These are phyloP conservation scores for Litoditis marina DNA, from an alignment of 2,888 invertebrate genomes.

Conservation along the genomic window DNA sequence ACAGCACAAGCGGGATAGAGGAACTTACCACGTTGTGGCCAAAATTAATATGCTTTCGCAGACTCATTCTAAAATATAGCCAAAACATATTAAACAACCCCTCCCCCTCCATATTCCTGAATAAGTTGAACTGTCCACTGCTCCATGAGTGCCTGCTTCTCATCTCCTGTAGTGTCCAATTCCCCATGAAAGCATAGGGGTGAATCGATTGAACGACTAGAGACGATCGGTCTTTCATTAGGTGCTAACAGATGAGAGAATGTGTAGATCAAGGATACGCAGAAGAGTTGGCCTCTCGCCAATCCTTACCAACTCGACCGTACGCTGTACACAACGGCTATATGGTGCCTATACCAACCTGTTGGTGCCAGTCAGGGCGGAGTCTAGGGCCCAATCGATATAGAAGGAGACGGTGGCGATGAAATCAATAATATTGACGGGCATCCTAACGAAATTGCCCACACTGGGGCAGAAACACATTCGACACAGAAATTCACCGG, in stretches of 20 bases:
- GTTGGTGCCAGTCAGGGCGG: slow-evolving; percentile 32
- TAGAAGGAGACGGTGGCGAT: slow-evolving; percentile 98
- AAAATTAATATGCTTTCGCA: too few relatives aligned
- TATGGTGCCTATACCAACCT: slow-evolving; percentile 9
- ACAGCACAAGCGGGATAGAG: too few relatives aligned
- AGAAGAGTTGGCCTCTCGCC: not conserved
- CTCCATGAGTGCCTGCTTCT: too few relatives aligned
- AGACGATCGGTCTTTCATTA: too few relatives aligned
- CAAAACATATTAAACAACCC: too few relatives aligned
- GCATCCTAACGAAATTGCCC: slow-evolving; percentile 63
- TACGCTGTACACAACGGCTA: too few relatives aligned
- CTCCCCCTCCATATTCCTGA: too few relatives aligned
- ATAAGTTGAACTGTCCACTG: too few relatives aligned
- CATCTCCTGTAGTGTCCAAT: not conserved
- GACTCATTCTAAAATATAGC: too few relatives aligned
- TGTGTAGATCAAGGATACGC: not conserved
- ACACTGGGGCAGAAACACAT: slow-evolving; percentile 78
- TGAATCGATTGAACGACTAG: too few relatives aligned
- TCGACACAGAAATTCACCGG: slow-evolving; percentile 81
- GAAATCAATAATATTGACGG: slow-evolving; percentile 98
- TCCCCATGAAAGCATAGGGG: not conserved
- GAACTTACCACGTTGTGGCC: too few relatives aligned
- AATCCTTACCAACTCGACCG: not conserved
- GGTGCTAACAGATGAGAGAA: too few relatives aligned
- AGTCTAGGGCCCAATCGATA: slow-evolving; percentile 72